Percentiles rank a stretch among this genome's conserved stretches.
These are phyloP conservation scores for Microctenopoma stevenorrisi DNA, from an alignment of 2,797 vertebrate species.

Conservation along the genomic window DNA sequence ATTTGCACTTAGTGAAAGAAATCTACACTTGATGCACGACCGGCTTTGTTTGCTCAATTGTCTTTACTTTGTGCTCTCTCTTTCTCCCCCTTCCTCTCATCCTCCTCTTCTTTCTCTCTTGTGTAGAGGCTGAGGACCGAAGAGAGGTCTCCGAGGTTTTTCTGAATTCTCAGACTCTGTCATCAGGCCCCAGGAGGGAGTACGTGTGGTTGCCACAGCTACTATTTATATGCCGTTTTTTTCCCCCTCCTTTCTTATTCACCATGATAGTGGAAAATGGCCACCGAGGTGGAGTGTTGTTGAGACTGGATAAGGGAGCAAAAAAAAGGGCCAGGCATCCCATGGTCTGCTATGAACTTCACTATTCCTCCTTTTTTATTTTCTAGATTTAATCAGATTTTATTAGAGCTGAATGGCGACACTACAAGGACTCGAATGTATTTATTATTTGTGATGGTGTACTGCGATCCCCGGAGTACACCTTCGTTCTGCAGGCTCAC, in stretches of 20 bases:
- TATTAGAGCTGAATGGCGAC: constrained; percentile 84
- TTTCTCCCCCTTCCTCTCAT: not conserved
- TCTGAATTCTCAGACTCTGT: constrained; percentile 80
- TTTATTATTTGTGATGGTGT: constrained; percentile 87
- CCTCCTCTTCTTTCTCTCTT: constrained; percentile 18
- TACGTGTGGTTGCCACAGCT: constrained; percentile 78
- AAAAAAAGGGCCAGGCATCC: constrained; percentile 71
- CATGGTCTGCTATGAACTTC: constrained; percentile 66
- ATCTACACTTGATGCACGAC: not conserved
- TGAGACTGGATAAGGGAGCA: constrained; percentile 75
- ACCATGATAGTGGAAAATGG: constrained; percentile 76
- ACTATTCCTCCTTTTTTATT: constrained; percentile 55
- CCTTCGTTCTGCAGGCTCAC: constrained; percentile 76
- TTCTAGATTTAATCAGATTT: constrained; percentile 72
- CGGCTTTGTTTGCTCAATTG: constrained; percentile 44
- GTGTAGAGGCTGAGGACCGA: constrained; percentile 82
- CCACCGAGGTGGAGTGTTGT: constrained; percentile 64
- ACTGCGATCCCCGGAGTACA: constrained; percentile 62
- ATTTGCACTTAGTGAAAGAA: constrained; percentile 1
- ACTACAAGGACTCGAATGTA: constrained; percentile 90
- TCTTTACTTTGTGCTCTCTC: constrained; percentile 48
- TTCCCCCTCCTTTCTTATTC: constrained; percentile 27
- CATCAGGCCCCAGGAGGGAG: constrained; percentile 78
- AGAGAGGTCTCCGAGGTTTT: constrained; percentile 81
- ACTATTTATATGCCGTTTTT: constrained; percentile 75